Evolutionary conservation across 2,113 vertebrate species (phyloP), one percentile per base, ranked within the genome.

Genomic region (Albula goreensis): DNA sequence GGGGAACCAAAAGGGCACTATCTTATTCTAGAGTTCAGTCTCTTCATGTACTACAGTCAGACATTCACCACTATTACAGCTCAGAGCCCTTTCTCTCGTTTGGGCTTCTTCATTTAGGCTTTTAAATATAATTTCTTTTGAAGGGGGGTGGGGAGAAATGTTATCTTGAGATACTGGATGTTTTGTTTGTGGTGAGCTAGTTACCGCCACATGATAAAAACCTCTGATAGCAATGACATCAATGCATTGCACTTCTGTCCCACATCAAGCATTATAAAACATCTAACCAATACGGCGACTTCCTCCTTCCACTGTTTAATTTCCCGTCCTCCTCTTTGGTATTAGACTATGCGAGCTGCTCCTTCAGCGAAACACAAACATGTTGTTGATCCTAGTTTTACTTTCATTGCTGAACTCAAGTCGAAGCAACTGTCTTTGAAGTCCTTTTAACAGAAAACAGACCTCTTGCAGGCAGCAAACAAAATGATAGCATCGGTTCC

Each of bases 401-500:
- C 15, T 87, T 89, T 88, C 51, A 88, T 90, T 90, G 85, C 83
- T 89, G 85, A 88, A 88, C 87, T 90, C 78, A 56, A 89, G 83
- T 85, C 83, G 90, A 81, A 81, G 83, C 79, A 85, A 88, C 74
- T 60, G 74, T 82, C 90, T 92, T 91, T 93, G 85, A 93, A 90
- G 91, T 88, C 52, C 22, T 10, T 78, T 81, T 91, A 93, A 93
- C 88, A 81, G 86, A 90, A 92, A 92, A 89, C 91, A 94, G 90
- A 91, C 89, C 10, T 48, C 48, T 48, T 78, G 31, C 10, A 13
- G 10, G 77, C 41, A 49, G 31, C 13, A 4, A 80, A 51, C 19
- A 8, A 51, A 78, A 51, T 13, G 6, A 22, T 11, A 80, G 48
- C 80, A 6, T 6, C 17, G 2, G 50, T 50, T 13, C 51, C 79